A percentile compares a stretch with the other conserved stretches of the same genome.
phyloP scores from a whole-genome alignment of 2,888 invertebrate species.

The Lithophane ornitopus region DNA sequence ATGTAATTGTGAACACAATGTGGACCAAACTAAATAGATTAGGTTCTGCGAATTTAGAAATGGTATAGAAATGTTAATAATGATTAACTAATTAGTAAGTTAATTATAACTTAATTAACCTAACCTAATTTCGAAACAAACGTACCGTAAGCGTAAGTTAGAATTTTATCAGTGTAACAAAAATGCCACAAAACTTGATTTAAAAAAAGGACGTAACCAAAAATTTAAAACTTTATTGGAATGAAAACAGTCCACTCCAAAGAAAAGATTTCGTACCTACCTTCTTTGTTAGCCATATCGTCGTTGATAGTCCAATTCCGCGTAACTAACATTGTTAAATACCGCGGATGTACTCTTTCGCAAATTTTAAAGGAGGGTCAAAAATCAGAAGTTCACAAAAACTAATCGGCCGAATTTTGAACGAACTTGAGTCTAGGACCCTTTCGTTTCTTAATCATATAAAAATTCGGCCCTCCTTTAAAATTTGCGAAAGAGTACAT shows the following conservation, averaged over 20 bases:
- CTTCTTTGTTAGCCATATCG: no score
- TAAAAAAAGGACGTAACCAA: neutral
- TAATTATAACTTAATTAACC: no score
- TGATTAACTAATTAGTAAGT: constrained; percentile 4
- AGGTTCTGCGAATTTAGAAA: constrained; percentile 2
- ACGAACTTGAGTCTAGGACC: no score
- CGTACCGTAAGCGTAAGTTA: neutral
- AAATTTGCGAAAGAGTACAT: no score
- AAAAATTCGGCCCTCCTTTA: no score
- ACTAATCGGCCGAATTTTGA: no score
- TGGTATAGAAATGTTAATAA: constrained; percentile 1
- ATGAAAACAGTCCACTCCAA: neutral
- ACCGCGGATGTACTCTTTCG: no score
- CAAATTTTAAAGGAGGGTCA: no score
- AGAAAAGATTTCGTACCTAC: neutral
- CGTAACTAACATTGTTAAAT: no score
- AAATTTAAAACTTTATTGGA: neutral
- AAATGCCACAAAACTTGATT: neutral
- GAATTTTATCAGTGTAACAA: neutral
- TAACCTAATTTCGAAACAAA: neutral
- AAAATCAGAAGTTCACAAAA: no score
- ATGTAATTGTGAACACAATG: constrained; percentile 34
- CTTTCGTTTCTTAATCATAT: no score
- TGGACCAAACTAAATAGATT: constrained; percentile 29
- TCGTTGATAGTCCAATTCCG: no score